Evolutionary conservation across 2,113 vertebrate genomes (phyloP), one percentile per base, ranked within the genome.

Genomic region (Onychostruthus taczanowskii): DNA sequence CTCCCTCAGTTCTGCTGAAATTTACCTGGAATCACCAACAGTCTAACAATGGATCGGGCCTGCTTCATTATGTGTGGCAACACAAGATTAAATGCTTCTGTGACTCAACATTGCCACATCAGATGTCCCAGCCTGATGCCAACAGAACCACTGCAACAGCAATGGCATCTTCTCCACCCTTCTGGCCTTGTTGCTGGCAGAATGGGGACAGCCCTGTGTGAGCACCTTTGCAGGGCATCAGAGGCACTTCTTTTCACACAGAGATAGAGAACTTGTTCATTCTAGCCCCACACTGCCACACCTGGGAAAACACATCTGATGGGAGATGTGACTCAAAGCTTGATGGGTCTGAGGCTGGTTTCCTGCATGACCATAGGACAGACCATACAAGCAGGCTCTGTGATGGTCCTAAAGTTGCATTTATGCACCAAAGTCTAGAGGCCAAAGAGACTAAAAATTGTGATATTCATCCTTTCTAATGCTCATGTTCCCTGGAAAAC

Each of bases 21-120:
- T 56, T 72, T 46, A 70, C 26, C 47, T 78, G 41, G 49, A 84
- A 52, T 52, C 83, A 79, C 24, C 49, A 79, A 43, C 18, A 74
- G 33, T 4, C 1, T 22, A 58, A 61, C 24, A 66, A 26, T 2
- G 10, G 44, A 68, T 44, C 0, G 0, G 11, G 58, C 20, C 63
- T 79, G 52, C 82, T 87, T 82, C 58, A 50, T 50, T 67, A 79
- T 2, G 1, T 52, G 49, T 61, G n/a, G 62, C 74, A 84, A 75
- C 58, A 61, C 16, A n/a, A 72, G 70, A 58, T 50, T 46, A 93
- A 59, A 78, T 11, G 31, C n/a, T 69, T n/a, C 70, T 53, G 7
- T 93, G 91, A 95, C 58, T 97, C 81, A 94, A 6, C 14, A 7
- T 37, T 30, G 70, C 50, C 5, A 0, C 46, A 64, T 23, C 2